phyloP scores from a whole-genome alignment of 2,113 vertebrate species.

The zebrafish (Danio rerio) region GRCz12tu NC_133194.1:30353501-30354000 shows the following conservation, averaged over 20 bases:
- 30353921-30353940: neutral
- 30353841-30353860: neutral
- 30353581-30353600: too few relatives aligned
- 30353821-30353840: neutral
- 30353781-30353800: slow-evolving; percentile 1
- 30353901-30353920: neutral
- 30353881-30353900: neutral
- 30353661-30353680: too few relatives aligned
- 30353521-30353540: too few relatives aligned
- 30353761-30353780: neutral
- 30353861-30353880: neutral
- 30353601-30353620: too few relatives aligned
- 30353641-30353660: too few relatives aligned
- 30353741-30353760: neutral
- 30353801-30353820: neutral
- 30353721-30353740: slow-evolving; percentile 4
- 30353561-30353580: too few relatives aligned
- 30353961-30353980: neutral
- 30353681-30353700: neutral
- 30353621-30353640: too few relatives aligned
- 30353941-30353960: neutral
- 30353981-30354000: neutral
- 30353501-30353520: too few relatives aligned
- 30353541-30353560: too few relatives aligned
- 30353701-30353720: slow-evolving; percentile 11